phyloP scores from a whole-genome alignment of 2,797 vertebrate species.

The Saxicola maurus region DNA sequence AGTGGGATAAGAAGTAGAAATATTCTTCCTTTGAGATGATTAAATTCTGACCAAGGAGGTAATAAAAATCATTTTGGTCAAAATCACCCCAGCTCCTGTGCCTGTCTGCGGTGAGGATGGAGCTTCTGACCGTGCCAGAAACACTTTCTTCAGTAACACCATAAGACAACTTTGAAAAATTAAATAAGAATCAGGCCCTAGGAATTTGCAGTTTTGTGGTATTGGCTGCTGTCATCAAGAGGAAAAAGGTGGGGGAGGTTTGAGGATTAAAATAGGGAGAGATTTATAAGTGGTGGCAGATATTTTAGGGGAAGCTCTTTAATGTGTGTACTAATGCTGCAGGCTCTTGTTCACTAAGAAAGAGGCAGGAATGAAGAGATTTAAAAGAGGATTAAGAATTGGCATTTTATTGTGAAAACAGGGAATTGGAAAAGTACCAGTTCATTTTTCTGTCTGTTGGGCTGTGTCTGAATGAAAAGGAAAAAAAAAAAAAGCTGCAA shows the following conservation, averaged over 20 bases:
- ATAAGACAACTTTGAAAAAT: background rate
- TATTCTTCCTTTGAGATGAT: fast-evolving
- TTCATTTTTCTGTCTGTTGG: background rate
- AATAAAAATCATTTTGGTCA: fast-evolving
- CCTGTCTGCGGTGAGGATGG: background rate
- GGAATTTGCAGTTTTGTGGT: background rate
- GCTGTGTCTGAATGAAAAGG: background rate
- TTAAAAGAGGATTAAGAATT: background rate
- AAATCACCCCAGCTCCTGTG: no score
- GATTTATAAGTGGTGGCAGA: background rate
- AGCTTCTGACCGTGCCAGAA: fast-evolving
- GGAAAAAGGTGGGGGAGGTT: background rate
- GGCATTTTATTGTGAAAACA: background rate
- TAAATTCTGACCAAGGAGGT: background rate
- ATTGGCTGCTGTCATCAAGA: background rate
- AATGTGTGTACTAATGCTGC: background rate
- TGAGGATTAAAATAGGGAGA: background rate
- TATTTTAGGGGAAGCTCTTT: background rate
- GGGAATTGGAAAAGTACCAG: background rate
- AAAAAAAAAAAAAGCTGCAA: background rate
- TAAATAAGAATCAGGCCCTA: background rate
- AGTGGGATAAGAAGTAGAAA: background rate
- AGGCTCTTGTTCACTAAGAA: background rate
- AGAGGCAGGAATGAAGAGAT: background rate
- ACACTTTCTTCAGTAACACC: background rate